Base-by-base conservation (phyloP, 2,888 invertebrate genomes). In the Drosophila neotestacea region DNA sequence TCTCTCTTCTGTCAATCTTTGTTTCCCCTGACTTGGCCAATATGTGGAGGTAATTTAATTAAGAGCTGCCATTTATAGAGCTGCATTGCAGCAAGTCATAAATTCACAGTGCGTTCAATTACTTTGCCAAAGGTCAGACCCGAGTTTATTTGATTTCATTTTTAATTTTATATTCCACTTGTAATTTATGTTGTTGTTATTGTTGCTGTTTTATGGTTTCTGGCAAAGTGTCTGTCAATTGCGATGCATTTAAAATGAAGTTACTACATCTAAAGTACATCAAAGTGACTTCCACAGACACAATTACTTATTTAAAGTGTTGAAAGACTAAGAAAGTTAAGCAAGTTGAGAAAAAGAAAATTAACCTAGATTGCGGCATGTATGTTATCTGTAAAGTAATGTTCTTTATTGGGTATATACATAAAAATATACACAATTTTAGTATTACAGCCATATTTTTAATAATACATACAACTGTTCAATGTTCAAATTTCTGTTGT, bases 41-140 rank as follows among this genome's bases (percentile, higher is more conserved):
- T 54, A 62, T 34, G 58, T 59, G 50, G 32, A 27, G 22, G 52
- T 71, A 78, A 87, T 85, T 85, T 64, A 87, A 87, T 84, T 84
- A 80, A 66, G 47, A 42, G 65, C 73, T 80, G 80, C 77, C 84
- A 77, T 86, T 84, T 79, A 84, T 81, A 61, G 61, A 61, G 70
- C 22, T 64, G 71, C 65, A 75, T 34, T 76, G 77, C 77, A 55
- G 55, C 54, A 39, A 70, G 66, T 85, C 85, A 76, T 84, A 80
- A 79, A 87, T 85, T 80, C 85, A 62, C 64, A 42, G 70, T 51
- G 67, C 87, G 46, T 76, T 84, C 85, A 81, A 84, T 82, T 82
- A 74, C 70, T 77, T 63, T 32, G 63, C 50, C 64, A 81, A 64
- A 84, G 84, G 82, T 78, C 80, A 77, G 58, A 13, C 47, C 64